Percentiles rank a stretch among this genome's conserved stretches.
phyloP scores from a whole-genome alignment of 2,888 invertebrate genomes.

The Nymphalis c-album region DNA sequence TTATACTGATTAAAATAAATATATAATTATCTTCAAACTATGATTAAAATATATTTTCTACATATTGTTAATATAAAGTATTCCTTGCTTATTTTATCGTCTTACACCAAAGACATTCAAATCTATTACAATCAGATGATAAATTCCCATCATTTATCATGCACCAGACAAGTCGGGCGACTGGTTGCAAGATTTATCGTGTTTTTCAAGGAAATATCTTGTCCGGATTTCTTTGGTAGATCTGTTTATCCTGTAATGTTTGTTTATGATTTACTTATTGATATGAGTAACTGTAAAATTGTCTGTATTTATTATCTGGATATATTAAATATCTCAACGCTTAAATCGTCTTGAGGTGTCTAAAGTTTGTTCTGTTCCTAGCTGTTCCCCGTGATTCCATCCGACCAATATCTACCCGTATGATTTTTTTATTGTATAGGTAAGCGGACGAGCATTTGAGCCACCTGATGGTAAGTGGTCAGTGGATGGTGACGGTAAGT shows the following conservation, averaged over 20 bases:
- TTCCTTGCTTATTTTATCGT: conserved; percentile 3
- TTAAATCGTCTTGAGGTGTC: too few relatives aligned
- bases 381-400: too few relatives aligned
- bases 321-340: too few relatives aligned
- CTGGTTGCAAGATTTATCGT: conserved; percentile 11
- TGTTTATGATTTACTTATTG: conserved; percentile 4
- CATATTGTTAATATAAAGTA: neutral
- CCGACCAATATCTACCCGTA: too few relatives aligned
- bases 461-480: too few relatives aligned
- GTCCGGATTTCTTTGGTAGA: conserved; percentile 4
- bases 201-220: conserved; percentile 5
- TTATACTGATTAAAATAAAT: too few relatives aligned
- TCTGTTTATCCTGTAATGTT: conserved; percentile 16
- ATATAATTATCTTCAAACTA: too few relatives aligned
- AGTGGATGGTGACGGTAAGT: too few relatives aligned
- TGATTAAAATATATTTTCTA: neutral
- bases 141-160: conserved; percentile 10
- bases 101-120: neutral
- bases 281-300: conserved; percentile 7
- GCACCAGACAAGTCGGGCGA: conserved; percentile 8
- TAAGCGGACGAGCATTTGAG: too few relatives aligned
- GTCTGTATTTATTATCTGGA: neutral
- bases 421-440: too few relatives aligned
- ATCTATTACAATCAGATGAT: conserved; percentile 12
- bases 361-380: too few relatives aligned